phyloP scores from a whole-genome alignment of 2,888 invertebrate species.

The Dasypolia templi region DNA sequence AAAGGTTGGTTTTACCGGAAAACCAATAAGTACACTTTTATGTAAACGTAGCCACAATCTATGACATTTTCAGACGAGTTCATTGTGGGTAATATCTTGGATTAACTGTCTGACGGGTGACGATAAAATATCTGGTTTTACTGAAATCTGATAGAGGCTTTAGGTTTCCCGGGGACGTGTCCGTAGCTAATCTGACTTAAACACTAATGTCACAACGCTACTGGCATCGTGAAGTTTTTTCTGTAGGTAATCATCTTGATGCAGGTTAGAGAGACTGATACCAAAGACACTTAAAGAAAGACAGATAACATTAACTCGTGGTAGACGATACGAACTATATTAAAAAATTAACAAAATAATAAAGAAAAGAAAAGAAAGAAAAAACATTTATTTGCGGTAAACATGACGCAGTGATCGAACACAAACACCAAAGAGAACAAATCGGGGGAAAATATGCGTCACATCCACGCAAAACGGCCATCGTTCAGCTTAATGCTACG shows the following conservation, averaged over 20 bases:
- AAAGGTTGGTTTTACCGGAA: constrained; percentile 25
- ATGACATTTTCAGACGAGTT: constrained; percentile 1
- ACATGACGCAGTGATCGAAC: too few species aligned
- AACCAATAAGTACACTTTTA: constrained; percentile 12
- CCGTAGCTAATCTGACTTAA: background rate
- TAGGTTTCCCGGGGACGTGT: background rate
- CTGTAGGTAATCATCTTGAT: constrained; percentile 5
- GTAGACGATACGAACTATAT: background rate
- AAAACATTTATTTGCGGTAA: too few species aligned
- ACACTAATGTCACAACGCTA: background rate
- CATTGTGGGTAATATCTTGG: constrained; percentile 20
- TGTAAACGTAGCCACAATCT: constrained; percentile 10
- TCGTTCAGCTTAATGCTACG: too few species aligned
- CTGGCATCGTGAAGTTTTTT: constrained; percentile 1
- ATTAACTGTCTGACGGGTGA: constrained; percentile 14
- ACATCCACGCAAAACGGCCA: too few species aligned
- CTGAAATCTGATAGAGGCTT: constrained; percentile 42
- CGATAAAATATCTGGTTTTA: constrained; percentile 21
- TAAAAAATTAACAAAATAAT: too few species aligned
- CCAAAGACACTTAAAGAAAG: background rate
- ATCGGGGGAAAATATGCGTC: too few species aligned
- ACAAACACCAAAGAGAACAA: too few species aligned
- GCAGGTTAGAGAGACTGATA: background rate
- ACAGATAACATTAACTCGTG: background rate
- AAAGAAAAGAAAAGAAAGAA: too few species aligned